Evolutionary conservation across 53 echinoderm and acorn worm species (phyloP), one percentile per base, ranked within the genome.

Genomic region (Antedon mediterranea): DNA sequence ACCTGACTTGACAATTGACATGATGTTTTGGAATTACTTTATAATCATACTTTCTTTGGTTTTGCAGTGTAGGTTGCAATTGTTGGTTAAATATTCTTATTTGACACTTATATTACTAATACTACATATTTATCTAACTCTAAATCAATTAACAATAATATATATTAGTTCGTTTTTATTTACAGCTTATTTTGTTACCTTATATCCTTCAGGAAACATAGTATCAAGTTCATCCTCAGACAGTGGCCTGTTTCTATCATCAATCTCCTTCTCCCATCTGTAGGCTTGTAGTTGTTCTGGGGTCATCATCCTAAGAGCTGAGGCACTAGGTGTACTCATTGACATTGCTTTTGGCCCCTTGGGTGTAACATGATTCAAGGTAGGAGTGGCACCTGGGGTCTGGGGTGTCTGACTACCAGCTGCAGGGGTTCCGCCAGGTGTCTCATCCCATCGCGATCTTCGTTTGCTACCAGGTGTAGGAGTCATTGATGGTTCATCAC

Each of bases 221-320:
- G 92, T 79, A 80, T 98, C 98, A 43, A 97, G 80, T 77, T 98
- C 98, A 28, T 98, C 98, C 34, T 98, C 98, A 31, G 90, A 75
- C 74, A 86, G 82, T 0, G 92, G 88, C 77, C 98, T 81, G 79
- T 98, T 98, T 70, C 98, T 86, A 78, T 98, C 92, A 71, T 98
- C 98, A 72, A 98, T 98, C 81, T 98, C 98, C 77, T 98, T 98
- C 93, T 98, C 98, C 98, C 98, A 98, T 43, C 98, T 73, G 90
- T 89, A 98, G n/a, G 98, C 92, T 76, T 98, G 98, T 28, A 98
- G 80, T 86, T 98, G 98, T 77, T 98, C 98, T 0, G 92, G 92
- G 6, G 92, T 93, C 98, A 98, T 98, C 82, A 90, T 85, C 29
- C 91, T 75, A 31, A 88, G 80, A 30, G 91, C 91, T 87, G 72